Evolutionary conservation across 2,888 invertebrate species (phyloP), one percentile per base, ranked within the genome.

Genomic region (Leptopilina myrica): DNA sequence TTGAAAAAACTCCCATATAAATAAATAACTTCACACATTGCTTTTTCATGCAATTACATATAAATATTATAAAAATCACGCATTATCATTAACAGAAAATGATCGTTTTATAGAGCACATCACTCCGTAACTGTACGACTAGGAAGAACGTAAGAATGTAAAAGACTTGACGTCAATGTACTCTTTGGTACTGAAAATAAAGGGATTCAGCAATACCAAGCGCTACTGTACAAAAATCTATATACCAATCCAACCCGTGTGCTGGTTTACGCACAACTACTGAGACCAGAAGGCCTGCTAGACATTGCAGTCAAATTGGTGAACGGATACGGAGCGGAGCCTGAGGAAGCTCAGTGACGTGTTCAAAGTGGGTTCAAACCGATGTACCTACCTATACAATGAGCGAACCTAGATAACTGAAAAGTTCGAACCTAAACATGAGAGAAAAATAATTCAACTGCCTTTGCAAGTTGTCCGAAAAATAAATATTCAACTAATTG

Each of bases 201-300:
- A 67, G 15, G 11, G 20, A 67, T 4, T 46, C 43, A 11, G 7
- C 14, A 46, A 46, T 67, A 49, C 49, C 15, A 66, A 66, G 66
- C 59, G 80, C 83, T 82, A 81, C 59, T 59, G 9, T 49, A 9
- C 11, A 49, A 49, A 8, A 59, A 59, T 15, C 12, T 59, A 15
- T 59, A 59, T 59, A 59, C 5, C 59, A 59, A 15, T 59, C 80
- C 81, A 82, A 81, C 79, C 66, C 77, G 84, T 76, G 79, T 77
- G 84, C 80, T 82, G 81, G 84, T 79, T 77, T 81, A 81, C 81
- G 79, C 82, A 76, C 75, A 81, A 84, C 84, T 84, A 79, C 79
- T 67, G 69, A 79, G 66, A 81, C 79, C 67, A 33, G 46, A 20
- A 49, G 59, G 2, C 59, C 20, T 62, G 62, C 20, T 62, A 62